These are phyloP conservation scores for Pseudococcus jackbeardsleyi DNA, from an alignment of 2,888 invertebrate genomes.

Conservation along the genomic window DNA sequence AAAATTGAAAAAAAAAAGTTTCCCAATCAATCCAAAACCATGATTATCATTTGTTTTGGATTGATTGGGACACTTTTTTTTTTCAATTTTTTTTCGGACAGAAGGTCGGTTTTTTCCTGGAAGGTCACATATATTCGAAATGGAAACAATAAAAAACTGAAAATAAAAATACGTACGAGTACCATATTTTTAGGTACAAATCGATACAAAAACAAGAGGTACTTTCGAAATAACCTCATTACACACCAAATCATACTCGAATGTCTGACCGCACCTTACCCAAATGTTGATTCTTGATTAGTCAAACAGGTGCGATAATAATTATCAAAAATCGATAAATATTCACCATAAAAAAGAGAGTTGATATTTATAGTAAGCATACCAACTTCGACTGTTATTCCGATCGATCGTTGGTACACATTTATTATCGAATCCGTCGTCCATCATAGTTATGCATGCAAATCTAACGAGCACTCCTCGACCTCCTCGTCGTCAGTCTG, in stretches of 20 bases:
- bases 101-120: too few species aligned
- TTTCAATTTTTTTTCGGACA: too few species aligned
- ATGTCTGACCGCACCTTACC: background rate
- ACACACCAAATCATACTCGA: background rate
- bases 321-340: conserved; percentile 32
- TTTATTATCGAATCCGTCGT: background rate
- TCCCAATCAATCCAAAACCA: too few species aligned
- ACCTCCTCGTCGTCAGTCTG: background rate
- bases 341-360: background rate
- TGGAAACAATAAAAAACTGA: background rate
- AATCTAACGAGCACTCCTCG: background rate
- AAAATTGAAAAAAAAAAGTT: too few species aligned
- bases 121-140: too few species aligned
- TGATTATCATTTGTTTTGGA: too few species aligned
- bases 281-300: too few species aligned
- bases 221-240: too few species aligned
- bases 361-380: background rate
- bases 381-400: background rate
- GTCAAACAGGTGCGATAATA: background rate
- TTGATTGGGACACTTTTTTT: too few species aligned
- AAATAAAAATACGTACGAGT: background rate
- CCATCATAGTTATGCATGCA: background rate
- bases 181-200: too few species aligned
- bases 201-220: too few species aligned
- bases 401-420: background rate